These are phyloP conservation scores for Sebastes oblongus DNA, from an alignment of 2,797 vertebrate species.

Conservation along the genomic window DNA sequence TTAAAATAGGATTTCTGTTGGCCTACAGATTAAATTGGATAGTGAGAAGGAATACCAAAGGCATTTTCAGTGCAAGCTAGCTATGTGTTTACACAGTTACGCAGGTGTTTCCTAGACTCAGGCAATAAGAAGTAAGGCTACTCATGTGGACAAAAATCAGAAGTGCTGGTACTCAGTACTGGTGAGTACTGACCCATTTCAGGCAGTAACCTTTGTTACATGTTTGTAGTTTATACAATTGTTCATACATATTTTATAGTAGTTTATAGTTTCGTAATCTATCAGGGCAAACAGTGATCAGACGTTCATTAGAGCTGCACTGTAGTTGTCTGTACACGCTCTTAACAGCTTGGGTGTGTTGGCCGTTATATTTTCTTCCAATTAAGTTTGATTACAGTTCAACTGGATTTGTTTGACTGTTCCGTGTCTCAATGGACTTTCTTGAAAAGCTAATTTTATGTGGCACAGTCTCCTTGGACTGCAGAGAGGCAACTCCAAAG, in stretches of 20 bases:
- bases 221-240: not conserved
- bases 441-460: conserved; percentile 1
- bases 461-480: not conserved
- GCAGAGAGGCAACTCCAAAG: not conserved
- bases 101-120: too few relatives aligned
- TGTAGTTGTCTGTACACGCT: not conserved
- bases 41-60: too few relatives aligned
- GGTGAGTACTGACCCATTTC: too few relatives aligned
- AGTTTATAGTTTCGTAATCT: not conserved
- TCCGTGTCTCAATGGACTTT: not conserved
- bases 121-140: too few relatives aligned
- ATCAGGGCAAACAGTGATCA: not conserved
- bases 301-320: not conserved
- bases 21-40: too few relatives aligned
- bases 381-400: not conserved
- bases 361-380: not conserved
- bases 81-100: too few relatives aligned
- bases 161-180: too few relatives aligned
- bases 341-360: not conserved
- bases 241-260: not conserved
- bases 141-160: too few relatives aligned
- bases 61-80: too few relatives aligned
- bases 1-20: too few relatives aligned
- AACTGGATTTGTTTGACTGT: conserved; percentile 12
- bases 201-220: not conserved